Base-by-base conservation (phyloP, 2,888 invertebrate genomes). In the Abrostola triplasia region DNA sequence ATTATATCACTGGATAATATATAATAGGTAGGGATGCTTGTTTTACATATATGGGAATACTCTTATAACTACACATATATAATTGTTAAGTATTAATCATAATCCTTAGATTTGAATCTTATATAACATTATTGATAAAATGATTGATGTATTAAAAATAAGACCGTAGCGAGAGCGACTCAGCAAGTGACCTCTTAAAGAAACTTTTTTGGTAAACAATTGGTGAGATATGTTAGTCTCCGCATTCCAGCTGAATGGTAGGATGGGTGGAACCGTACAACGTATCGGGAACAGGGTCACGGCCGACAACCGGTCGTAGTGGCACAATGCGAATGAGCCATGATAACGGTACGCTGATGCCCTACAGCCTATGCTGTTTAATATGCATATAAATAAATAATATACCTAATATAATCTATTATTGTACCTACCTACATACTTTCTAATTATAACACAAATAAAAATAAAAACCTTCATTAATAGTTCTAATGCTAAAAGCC, bases 281-380 rank as follows among this genome's bases (percentile, higher is more conserved):
- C 82, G 84, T 86, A 88, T 90, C 87, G 89, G 88, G 89, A 91
- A 92, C 86, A 90, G 89, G 93, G 93, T 93, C 93, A 93, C 90
- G 93, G 92, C 82, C 92, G 88, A 78, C 80, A 87, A 90, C 91
- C 91, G 92, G 91, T 90, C 84, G 82, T 78, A 73, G 84, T 84
- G 81, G 80, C 82, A 86, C 86, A 86, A 87, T 87, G 86, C 84
- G 84, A 86, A 87, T 88, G 84, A 84, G 81, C 84, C 79, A 81
- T 77, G 77, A 77, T 89, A 88, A 89, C 88, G 88, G 89, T 88
- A 83, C 76, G 73, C 65, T 70, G 76, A 67, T 81, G 69, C 74
- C 82, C 76, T 80, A 74, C 73, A 74, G 77, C 68, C 64, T 79
- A 76, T 79, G 71, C 76, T 65, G 70, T 78, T 76, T 67, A 64